A percentile compares a stretch with the other conserved stretches of the same genome.
These are phyloP conservation scores for Leptobrachium ailaonicum DNA, from an alignment of 2,113 vertebrate species.

Conservation along the genomic window DNA sequence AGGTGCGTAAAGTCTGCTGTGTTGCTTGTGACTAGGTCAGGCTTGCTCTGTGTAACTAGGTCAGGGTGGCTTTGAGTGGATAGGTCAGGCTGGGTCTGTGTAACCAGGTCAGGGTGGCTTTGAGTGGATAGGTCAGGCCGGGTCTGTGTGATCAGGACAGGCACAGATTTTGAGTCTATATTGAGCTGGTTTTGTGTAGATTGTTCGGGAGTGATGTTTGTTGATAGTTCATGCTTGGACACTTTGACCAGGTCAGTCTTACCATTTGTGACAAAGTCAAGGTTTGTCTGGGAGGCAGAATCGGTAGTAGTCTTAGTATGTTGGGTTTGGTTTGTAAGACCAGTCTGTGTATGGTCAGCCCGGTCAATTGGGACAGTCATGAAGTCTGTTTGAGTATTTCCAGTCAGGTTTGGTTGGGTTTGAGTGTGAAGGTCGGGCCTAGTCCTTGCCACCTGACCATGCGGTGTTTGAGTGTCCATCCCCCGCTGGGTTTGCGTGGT, in stretches of 20 bases:
- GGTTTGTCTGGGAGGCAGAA: background rate
- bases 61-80: background rate
- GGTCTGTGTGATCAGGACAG: background rate
- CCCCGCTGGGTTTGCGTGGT: background rate
- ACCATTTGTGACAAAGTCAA: background rate
- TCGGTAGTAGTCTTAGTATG: background rate
- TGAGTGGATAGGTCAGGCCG: background rate
- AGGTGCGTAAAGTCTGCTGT: background rate
- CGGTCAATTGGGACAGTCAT: too few relatives aligned
- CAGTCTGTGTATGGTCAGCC: too few relatives aligned
- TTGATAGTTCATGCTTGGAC: background rate
- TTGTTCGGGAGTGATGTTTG: background rate
- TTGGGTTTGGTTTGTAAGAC: too few relatives aligned
- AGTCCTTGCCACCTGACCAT: background rate
- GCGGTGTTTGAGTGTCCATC: background rate
- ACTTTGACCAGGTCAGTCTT: background rate
- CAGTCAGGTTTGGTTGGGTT: background rate
- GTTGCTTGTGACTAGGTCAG: background rate
- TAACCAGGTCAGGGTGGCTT: background rate
- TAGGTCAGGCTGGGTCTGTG: background rate
- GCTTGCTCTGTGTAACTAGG: background rate
- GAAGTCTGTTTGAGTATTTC: too few relatives aligned
- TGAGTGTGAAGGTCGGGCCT: background rate
- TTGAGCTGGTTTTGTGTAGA: background rate
- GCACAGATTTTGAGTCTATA: background rate